Evolutionary conservation across 1,140 invertebrate species (phyloP).

Genomic region (Procambarus clarkii): DNA sequence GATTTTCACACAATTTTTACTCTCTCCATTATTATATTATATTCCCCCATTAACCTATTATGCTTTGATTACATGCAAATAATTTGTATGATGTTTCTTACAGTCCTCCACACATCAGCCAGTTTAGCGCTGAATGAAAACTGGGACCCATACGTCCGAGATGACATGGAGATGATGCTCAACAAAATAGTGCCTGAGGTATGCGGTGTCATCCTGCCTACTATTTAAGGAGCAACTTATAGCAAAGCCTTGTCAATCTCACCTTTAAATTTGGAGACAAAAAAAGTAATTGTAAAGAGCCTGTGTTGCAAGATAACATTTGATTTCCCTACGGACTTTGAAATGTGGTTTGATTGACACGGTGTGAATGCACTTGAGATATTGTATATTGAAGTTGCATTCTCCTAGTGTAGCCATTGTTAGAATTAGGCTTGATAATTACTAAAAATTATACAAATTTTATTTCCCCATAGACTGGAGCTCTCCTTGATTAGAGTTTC

Average conservation of each 20-base stretch:
- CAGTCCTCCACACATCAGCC: slow-evolving; percentile 97
- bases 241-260: slow-evolving; percentile 25
- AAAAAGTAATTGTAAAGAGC: background rate
- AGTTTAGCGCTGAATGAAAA: slow-evolving; percentile 97
- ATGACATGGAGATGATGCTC: slow-evolving; percentile 99
- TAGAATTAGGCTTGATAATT: slow-evolving; percentile 24
- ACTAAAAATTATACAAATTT: background rate
- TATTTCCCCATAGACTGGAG: slow-evolving; percentile 40
- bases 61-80: no score
- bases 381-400: slow-evolving; percentile 27
- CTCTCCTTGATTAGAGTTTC: slow-evolving; percentile 38
- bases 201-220: slow-evolving; percentile 69
- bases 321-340: background rate
- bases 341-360: slow-evolving; percentile 1
- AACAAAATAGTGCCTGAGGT: slow-evolving; percentile 98
- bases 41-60: background rate
- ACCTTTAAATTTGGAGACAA: background rate
- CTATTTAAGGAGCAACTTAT: background rate
- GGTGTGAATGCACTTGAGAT: slow-evolving; percentile 7
- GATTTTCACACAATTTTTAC: no score
- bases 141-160: slow-evolving; percentile 97
- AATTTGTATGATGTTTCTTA: slow-evolving; percentile 1
- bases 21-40: background rate
- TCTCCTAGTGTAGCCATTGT: slow-evolving; percentile 22
- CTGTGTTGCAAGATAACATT: background rate